Evolutionary conservation across 2,888 invertebrate genomes (phyloP), one percentile per base, ranked within the genome.

Genomic region (Nomada lathburiana): DNA sequence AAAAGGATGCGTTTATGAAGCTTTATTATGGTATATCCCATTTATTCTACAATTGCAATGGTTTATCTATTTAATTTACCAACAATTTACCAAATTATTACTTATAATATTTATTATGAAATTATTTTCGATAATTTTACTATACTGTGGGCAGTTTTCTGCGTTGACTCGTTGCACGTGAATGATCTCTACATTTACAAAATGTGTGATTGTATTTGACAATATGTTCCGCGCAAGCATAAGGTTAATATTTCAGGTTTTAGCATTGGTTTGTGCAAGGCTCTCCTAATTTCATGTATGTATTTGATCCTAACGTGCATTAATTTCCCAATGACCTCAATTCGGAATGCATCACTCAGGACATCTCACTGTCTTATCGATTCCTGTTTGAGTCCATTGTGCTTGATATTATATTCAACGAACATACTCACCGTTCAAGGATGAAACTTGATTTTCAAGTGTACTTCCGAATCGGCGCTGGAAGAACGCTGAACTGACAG

Each of bases 301-400:
- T 70, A 55, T 76, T 76, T 65, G 26, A 64, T 47, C 59, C 76
- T 36, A 44, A 65, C 60, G 42, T 64, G 77, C 65, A 69, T 69
- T 77, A 70, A 77, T 80, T 65, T 70, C 70, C 57, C 60, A 44
- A 69, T 77, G 79, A 77, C 79, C 79, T 65, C 77, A 59, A 80
- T 80, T 80, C 64, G 36, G 53, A 60, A 23, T 62, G 42, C 64
- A 76, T 42, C 64, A 47, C n/a, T 50, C n/a, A 52, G 63, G 59
- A 53, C 64, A 76, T 60, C 69, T 70, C 76, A 65, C 42, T 60
- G 70, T 65, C 76, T 80, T 70, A 80, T 80, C 70, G 79, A 80
- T 80, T 80, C 64, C 77, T 59, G 64, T 76, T 70, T 65, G 70
- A 80, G 70, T 76, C 64, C 69, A 69, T 64, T 79, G 76, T 52